A percentile compares a stretch with the other conserved stretches of the same genome.
Evolutionary conservation across 2,888 invertebrate species (phyloP).

Genomic region (Geotrupes spiniger): DNA sequence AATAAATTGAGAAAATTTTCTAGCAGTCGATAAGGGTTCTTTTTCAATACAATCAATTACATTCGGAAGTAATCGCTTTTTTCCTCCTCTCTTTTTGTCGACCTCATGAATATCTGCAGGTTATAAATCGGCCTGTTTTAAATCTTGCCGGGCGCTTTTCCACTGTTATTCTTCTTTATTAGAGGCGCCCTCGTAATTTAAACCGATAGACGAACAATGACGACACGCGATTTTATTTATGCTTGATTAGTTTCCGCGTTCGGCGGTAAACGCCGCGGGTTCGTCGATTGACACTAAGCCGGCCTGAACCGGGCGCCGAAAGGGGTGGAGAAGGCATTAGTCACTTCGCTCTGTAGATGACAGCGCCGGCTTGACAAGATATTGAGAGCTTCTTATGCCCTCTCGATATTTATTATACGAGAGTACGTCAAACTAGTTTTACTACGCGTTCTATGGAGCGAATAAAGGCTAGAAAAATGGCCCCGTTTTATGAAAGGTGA

Average conservation of each 20-base stretch:
- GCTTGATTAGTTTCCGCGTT: no score
- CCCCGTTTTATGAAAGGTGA: no score
- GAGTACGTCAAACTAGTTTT: no score
- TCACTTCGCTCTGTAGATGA: conserved; percentile 43
- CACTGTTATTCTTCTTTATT: no score
- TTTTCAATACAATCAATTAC: conserved; percentile 44
- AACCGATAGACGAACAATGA: no score
- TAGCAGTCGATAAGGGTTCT: conserved; percentile 40
- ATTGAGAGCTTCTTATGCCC: conserved; percentile 40
- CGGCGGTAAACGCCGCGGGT: no score
- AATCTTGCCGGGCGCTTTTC: no score
- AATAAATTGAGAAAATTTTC: conserved; percentile 42
- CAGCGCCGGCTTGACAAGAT: conserved; percentile 41
- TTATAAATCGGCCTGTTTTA: background rate
- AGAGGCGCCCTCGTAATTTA: no score
- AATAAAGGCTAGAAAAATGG: no score
- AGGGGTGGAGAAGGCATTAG: conserved; percentile 41
- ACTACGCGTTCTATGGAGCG: no score
- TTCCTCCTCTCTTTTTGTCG: conserved; percentile 27
- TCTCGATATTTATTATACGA: conserved; percentile 38
- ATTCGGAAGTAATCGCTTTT: conserved; percentile 36
- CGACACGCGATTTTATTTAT: no score
- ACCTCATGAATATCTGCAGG: conserved; percentile 39
- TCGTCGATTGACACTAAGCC: conserved; percentile 11
- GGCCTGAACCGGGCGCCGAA: conserved; percentile 33